Conservation (phyloP, 2,113 vertebrate species). For the Sciurus niger region DNA sequence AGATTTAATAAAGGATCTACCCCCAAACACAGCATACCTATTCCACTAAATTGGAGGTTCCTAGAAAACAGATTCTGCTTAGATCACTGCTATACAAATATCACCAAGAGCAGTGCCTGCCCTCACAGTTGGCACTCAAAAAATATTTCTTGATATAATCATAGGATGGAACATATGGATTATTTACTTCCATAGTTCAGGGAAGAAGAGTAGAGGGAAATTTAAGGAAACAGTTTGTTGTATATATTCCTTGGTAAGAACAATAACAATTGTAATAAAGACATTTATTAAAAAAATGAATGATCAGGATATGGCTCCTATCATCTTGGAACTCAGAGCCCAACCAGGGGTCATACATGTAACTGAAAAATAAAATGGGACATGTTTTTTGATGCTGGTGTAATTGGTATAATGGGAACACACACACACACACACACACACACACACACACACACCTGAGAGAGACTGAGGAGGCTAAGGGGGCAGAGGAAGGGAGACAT, state of each 20-base stretch:
- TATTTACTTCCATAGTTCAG: neutral
- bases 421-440: neutral
- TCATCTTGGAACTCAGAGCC: neutral
- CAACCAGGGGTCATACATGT: neutral
- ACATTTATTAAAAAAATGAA: neutral
- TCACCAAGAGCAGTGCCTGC: neutral
- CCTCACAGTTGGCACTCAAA: neutral
- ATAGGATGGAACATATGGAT: neutral
- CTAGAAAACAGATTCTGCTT: neutral
- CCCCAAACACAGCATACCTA: neutral
- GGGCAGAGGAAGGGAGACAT: neutral
- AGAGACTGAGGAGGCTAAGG: neutral
- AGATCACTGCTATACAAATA: neutral
- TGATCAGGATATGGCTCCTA: neutral
- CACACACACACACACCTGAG: neutral
- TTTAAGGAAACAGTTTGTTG: neutral
- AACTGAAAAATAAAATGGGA: constrained; percentile 31
- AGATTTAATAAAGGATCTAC: neutral
- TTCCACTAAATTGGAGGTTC: neutral
- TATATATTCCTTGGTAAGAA: neutral
- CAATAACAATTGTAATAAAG: neutral
- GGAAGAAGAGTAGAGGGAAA: neutral
- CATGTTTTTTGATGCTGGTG: neutral
- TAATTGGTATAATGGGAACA: neutral
- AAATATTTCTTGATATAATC: neutral